A percentile compares a stretch with the other conserved stretches of the same genome.
Evolutionary conservation across 2,888 invertebrate species (phyloP).

Genomic region (Pachliopta kotzebuea): DNA sequence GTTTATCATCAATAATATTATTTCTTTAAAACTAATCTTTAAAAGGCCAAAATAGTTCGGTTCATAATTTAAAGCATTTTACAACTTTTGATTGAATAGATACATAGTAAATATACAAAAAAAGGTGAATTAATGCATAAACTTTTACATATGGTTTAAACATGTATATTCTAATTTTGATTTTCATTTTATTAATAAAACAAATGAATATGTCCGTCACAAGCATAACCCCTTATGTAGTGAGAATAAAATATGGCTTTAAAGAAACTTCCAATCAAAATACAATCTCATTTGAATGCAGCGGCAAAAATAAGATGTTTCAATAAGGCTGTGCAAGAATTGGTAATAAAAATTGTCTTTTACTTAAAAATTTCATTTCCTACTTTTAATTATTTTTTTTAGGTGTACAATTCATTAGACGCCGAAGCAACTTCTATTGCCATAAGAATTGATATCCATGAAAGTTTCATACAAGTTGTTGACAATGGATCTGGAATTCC

Average conservation of each 20-base stretch:
- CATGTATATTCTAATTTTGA: neutral
- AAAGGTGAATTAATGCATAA: neutral
- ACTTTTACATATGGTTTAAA: neutral
- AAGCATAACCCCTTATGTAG: neutral
- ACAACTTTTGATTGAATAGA: neutral
- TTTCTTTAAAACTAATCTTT: neutral
- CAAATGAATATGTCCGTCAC: neutral
- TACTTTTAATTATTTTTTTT: constrained; percentile 33
- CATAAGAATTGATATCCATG: constrained; percentile 82
- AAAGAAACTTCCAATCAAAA: constrained; percentile 57
- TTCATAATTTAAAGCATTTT: neutral
- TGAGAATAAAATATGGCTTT: constrained; percentile 44
- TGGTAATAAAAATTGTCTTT: constrained; percentile 61
- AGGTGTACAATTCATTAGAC: constrained; percentile 87
- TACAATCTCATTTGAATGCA: constrained; percentile 78
- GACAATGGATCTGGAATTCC: constrained; percentile 88
- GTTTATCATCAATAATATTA: neutral
- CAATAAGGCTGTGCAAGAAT: constrained; percentile 82
- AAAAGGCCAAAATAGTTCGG: neutral
- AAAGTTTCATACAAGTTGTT: constrained; percentile 85
- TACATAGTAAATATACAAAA: neutral
- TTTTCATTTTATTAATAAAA: neutral
- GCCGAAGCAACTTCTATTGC: constrained; percentile 85
- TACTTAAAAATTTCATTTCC: constrained; percentile 2
- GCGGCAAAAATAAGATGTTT: constrained; percentile 78